Percentiles rank a stretch among this genome's conserved stretches.
Evolutionary conservation across 2,888 invertebrate genomes (phyloP).

Genomic region (Harpalus rubripes): DNA sequence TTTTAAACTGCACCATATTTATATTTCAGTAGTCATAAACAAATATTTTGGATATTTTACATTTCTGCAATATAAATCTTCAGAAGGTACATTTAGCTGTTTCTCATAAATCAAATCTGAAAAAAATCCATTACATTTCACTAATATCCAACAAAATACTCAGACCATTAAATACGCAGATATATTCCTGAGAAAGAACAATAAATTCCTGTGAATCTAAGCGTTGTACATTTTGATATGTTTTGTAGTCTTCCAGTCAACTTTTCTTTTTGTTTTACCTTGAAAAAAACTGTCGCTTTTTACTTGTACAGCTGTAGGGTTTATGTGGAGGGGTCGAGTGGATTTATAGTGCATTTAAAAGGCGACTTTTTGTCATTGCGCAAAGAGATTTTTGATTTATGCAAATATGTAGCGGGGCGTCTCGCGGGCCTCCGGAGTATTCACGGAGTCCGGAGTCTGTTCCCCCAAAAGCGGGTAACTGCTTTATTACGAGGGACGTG

Average conservation of each 20-base stretch:
- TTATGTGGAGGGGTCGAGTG: conserved; percentile 69
- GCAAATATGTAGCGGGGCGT: conserved; percentile 69
- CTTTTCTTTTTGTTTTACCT: conserved; percentile 6
- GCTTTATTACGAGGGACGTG: conserved; percentile 61
- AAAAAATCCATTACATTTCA: not conserved
- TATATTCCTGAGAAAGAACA: conserved; percentile 57
- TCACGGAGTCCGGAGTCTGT: conserved; percentile 30
- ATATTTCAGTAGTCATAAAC: no score
- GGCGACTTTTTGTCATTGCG: conserved; percentile 71
- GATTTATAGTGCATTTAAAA: conserved; percentile 72
- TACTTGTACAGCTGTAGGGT: conserved; percentile 67
- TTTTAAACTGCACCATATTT: no score
- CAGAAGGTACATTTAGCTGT: not conserved
- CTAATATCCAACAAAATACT: conserved; percentile 56
- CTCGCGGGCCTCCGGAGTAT: conserved; percentile 52
- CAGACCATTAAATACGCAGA: conserved; percentile 59
- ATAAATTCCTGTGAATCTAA: conserved; percentile 51
- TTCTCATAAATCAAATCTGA: conserved; percentile 5
- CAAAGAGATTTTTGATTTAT: conserved; percentile 72
- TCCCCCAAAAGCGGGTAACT: conserved; percentile 30
- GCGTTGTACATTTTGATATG: conserved; percentile 53
- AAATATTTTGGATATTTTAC: not conserved
- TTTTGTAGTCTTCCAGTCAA: conserved; percentile 41
- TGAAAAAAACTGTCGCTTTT: conserved; percentile 11
- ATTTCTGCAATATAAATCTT: not conserved